Percentiles rank a stretch among this genome's conserved stretches.
These are phyloP conservation scores for Monodelphis domestica DNA, from an alignment of 2,797 vertebrate species.

Conservation along the genomic window DNA sequence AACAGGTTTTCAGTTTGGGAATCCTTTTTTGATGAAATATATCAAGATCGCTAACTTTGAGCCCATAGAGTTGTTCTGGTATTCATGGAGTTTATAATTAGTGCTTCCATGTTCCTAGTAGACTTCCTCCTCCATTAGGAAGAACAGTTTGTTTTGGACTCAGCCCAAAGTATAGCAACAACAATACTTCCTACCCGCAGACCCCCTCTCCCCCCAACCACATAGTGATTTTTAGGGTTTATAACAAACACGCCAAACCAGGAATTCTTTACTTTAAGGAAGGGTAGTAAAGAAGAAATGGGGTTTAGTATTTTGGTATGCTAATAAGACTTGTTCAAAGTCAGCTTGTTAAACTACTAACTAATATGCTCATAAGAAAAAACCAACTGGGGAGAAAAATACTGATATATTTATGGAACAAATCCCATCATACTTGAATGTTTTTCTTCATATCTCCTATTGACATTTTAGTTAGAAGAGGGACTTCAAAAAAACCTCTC, in stretches of 20 bases:
- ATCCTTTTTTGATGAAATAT: neutral
- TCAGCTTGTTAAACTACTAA: slow-evolving; percentile 29
- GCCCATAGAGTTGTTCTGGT: neutral
- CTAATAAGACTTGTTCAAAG: slow-evolving; percentile 10
- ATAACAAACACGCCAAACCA: neutral
- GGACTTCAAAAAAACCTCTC: neutral
- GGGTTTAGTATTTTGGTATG: slow-evolving; percentile 1
- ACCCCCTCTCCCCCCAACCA: neutral
- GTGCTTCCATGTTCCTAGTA: neutral
- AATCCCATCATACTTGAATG: neutral
- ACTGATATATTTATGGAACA: slow-evolving; percentile 27
- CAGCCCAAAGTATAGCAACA: neutral
- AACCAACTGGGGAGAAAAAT: neutral
- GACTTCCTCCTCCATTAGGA: neutral
- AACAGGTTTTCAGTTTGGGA: neutral
- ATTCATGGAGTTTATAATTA: neutral
- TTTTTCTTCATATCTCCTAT: slow-evolving; percentile 46
- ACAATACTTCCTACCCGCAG: no score
- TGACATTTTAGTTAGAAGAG: slow-evolving; percentile 24
- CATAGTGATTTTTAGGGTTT: slow-evolving; percentile 34
- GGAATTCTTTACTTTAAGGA: slow-evolving; percentile 27
- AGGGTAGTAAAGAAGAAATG: slow-evolving; percentile 34
- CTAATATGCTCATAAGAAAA: slow-evolving; percentile 22
- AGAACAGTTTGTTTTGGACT: neutral
- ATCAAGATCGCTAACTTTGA: neutral